Evolutionary conservation across 1,140 invertebrate species (phyloP), one percentile per base, ranked within the genome.

Genomic region (Schlechtendalia chinensis): DNA sequence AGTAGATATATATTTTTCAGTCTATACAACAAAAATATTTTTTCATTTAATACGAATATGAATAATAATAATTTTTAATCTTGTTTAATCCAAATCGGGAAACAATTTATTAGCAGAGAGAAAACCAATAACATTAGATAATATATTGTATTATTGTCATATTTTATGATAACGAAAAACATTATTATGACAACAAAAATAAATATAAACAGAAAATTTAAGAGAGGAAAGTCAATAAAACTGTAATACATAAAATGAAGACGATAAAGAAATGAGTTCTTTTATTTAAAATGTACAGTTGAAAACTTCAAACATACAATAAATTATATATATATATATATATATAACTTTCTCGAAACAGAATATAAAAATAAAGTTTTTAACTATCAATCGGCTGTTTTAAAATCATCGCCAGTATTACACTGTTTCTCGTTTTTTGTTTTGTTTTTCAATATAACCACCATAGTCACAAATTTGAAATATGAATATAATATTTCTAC

Each of bases 251-350:
- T 65, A 17, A 27, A 61, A 65, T 39, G n/a, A 65, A 65, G 3
- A 39, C 19, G 19, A 45, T 45, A 45, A 39, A 65, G 32, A 65
- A 39, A 12, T 45, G 29, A 39, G 10, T 39, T 39, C n/a, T 65
- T 65, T 65, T 63, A 65, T 65, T n/a, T 39, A 39, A 65, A 39
- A 65, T 65, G 19, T 65, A 65, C 22, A n/a, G 63, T 65, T 65
- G 19, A 12, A 65, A 45, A 22, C 19, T 65, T 39, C 63, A 45
- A 45, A n/a, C 32, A n/a, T 65, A 39, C 19, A 65, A 65, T 65
- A 65, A 65, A 65, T 65, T 65, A 65, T 65, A 39, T 39, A 8
- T 39, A 39, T 39, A 65, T 39, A 39, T 65, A 65, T 65, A 39
- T 39, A 8, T 39, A 39, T 39, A 4, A 39, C 32, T 39, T 39